Evolutionary conservation across 2,113 vertebrate species (phyloP).

Genomic region (Muntiacus reevesi): DNA sequence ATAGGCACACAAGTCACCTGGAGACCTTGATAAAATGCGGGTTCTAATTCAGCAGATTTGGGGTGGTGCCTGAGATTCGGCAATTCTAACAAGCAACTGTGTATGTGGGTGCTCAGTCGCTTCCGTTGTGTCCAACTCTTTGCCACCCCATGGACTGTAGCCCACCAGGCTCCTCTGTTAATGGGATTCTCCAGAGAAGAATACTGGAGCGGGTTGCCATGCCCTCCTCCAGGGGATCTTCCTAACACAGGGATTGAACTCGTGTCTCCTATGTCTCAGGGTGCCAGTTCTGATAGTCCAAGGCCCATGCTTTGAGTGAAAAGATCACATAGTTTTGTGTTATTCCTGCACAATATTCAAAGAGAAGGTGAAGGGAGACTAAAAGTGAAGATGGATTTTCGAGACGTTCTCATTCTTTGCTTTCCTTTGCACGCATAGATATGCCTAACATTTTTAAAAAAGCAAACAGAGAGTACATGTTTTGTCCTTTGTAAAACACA

Average conservation of each 20-base stretch:
- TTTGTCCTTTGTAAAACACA: background rate
- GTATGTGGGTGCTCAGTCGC: background rate
- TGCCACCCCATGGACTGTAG: background rate
- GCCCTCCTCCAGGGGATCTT: background rate
- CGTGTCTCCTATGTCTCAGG: background rate
- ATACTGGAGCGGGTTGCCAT: background rate
- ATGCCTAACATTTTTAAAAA: background rate
- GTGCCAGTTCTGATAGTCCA: background rate
- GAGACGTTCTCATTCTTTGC: background rate
- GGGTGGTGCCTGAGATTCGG: background rate
- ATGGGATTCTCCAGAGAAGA: background rate
- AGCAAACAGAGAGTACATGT: background rate
- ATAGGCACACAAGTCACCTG: background rate
- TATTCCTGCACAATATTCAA: background rate
- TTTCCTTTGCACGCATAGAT: background rate
- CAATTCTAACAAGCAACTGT: background rate
- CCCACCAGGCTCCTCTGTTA: background rate
- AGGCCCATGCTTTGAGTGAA: background rate
- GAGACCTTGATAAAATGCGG: background rate
- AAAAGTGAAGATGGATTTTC: background rate
- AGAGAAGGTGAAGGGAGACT: background rate
- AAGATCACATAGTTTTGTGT: background rate
- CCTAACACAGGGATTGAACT: background rate
- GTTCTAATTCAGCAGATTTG: background rate
- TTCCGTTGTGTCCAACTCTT: background rate